Percentiles rank a stretch among this genome's conserved stretches.
phyloP scores from a whole-genome alignment of 2,113 vertebrate genomes.

The Serinus canaria region DNA sequence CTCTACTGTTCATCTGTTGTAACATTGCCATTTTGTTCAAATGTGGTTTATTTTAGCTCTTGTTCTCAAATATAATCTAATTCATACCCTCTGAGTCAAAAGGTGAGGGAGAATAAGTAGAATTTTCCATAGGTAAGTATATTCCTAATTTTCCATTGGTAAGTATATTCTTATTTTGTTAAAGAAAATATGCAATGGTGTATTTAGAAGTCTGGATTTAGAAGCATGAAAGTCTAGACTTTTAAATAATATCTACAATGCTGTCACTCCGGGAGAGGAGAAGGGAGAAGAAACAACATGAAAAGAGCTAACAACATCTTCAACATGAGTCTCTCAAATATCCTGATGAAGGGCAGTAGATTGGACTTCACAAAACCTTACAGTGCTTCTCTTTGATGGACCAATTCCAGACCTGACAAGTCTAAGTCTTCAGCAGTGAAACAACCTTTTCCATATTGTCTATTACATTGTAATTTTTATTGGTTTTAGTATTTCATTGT shows the following conservation, averaged over 20 bases:
- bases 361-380: background rate
- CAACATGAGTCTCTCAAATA: background rate
- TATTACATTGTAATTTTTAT: background rate
- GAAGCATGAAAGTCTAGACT: background rate
- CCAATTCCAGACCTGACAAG: background rate
- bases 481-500: background rate
- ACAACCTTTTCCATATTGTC: background rate
- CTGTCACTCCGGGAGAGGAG: background rate
- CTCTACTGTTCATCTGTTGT: background rate
- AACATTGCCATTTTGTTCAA: background rate
- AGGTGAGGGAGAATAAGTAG: background rate
- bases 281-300: background rate
- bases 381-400: background rate
- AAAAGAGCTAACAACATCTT: background rate
- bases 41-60: background rate
- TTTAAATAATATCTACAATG: background rate
- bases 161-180: background rate
- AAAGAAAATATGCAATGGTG: background rate
- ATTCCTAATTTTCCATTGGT: background rate
- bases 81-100: background rate
- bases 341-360: background rate
- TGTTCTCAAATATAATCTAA: background rate
- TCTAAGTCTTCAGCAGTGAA: background rate
- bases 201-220: background rate
- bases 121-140: background rate